Percentiles rank a stretch among this genome's conserved stretches.
phyloP scores from a whole-genome alignment of 2,797 vertebrate genomes.

The Channa striata region DNA sequence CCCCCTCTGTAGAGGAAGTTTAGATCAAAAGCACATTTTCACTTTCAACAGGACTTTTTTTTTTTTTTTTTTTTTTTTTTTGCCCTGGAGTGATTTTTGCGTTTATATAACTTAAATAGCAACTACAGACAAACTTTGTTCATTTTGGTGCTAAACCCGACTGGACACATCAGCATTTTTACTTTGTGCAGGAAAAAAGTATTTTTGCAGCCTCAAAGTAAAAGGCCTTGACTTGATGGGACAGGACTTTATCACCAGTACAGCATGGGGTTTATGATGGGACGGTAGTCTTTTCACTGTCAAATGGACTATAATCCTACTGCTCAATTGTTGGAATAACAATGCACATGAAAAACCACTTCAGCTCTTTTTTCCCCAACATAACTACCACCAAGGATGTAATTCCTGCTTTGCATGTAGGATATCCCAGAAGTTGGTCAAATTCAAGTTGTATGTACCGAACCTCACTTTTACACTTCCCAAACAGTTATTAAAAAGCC shows the following conservation, averaged over 20 bases:
- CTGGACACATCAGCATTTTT: background rate
- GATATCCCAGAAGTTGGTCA: too few relatives aligned
- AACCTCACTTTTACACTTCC: background rate
- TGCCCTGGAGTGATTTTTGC: background rate
- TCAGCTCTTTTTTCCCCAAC: too few relatives aligned
- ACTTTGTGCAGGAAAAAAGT: background rate
- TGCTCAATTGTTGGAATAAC: too few relatives aligned
- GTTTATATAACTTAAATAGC: conserved; percentile 1
- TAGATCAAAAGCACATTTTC: conserved; percentile 15
- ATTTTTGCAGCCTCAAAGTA: background rate
- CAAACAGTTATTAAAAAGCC: background rate
- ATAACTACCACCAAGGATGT: too few relatives aligned
- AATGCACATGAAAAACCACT: too few relatives aligned
- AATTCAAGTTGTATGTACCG: too few relatives aligned
- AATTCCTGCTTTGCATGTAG: too few relatives aligned
- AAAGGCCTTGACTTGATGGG: conserved; percentile 15
- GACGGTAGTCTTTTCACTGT: background rate
- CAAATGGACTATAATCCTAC: too few relatives aligned
- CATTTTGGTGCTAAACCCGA: background rate
- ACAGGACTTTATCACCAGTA: background rate
- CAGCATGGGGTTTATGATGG: background rate
- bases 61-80: too few relatives aligned
- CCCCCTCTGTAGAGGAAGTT: conserved; percentile 6
- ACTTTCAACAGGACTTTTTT: background rate
- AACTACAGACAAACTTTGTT: background rate